Evolutionary conservation across 1,140 invertebrate species (phyloP), one percentile per base, ranked within the genome.

Genomic region (Plodia interpunctella): DNA sequence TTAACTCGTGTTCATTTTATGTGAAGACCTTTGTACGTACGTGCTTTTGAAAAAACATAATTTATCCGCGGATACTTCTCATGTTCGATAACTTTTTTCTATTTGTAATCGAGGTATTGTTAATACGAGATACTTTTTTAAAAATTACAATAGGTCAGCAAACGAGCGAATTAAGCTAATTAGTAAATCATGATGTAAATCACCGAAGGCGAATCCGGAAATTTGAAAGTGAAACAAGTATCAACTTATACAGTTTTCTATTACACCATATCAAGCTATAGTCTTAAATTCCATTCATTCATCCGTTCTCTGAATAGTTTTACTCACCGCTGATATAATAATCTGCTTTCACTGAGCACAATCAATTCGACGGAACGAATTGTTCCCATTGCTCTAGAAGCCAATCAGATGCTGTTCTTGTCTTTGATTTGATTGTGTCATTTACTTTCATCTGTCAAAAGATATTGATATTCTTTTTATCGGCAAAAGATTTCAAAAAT

Each of bases 311-410:
- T 44, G n/a, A 44, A 61, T 55, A 55, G 44, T 56, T 61, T 19
- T 44, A n/a, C 38, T 44, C 38, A 2, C 20, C 51, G 20, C 50
- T 62, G 60, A 62, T 55, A 62, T 62, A 62, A 62, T 62, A 64
- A 60, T 63, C 50, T 57, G 55, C 66, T 69, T 69, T 69, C 67
- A 63, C 67, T 59, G 55, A 50, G 56, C 55, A 49, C 55, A 69
- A 70, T 74, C 55, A 64, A 70, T 71, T 76, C 62, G 52, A 49
- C 59, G 67, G 59, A 68, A 71, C 57, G 49, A 65, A 70, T 65
- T 61, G 57, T 56, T 62, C 52, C 44, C 55, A 63, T 55, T 51
- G 6, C 6, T 55, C 44, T 55, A 30, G 44, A 20, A 32, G 30
- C 59, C n/a, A n/a, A n/a, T n/a, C n/a, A n/a, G 38, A 44, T 44